phyloP scores from a whole-genome alignment of 2,888 invertebrate species.

The Himalopsyche japonica region DNA sequence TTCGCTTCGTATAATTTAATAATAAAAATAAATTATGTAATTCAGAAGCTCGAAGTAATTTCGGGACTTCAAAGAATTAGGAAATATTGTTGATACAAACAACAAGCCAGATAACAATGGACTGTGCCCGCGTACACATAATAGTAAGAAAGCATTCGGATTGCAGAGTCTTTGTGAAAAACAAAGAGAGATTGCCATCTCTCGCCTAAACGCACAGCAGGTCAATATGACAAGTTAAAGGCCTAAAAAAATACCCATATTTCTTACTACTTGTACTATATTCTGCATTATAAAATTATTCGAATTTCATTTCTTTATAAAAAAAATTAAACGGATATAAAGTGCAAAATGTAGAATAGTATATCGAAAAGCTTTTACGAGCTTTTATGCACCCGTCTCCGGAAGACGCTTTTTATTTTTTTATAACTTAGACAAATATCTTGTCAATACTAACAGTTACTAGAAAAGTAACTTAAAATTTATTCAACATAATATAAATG shows the following conservation, averaged over 20 bases:
- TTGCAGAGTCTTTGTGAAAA: background rate
- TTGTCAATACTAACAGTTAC: no score
- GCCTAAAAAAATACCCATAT: background rate
- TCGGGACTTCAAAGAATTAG: background rate
- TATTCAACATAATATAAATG: no score
- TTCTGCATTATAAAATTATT: no score
- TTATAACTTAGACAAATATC: no score
- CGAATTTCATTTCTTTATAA: no score
- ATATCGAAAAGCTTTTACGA: no score
- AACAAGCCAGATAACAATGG: background rate
- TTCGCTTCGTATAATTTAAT: background rate
- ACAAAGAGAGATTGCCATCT: slow-evolving; percentile 13
- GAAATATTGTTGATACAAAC: background rate
- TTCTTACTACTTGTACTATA: no score
- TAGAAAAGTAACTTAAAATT: no score
- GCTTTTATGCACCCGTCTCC: no score
- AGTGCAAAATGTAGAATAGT: no score
- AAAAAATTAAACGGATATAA: no score
- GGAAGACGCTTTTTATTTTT: no score
- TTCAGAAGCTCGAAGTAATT: background rate
- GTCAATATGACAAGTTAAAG: background rate
- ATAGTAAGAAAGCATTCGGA: background rate
- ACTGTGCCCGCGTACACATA: background rate
- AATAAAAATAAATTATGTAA: background rate
- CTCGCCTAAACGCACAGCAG: background rate